Evolutionary conservation across 2,797 vertebrate genomes (phyloP).

Genomic region (Pangasius macronema): DNA sequence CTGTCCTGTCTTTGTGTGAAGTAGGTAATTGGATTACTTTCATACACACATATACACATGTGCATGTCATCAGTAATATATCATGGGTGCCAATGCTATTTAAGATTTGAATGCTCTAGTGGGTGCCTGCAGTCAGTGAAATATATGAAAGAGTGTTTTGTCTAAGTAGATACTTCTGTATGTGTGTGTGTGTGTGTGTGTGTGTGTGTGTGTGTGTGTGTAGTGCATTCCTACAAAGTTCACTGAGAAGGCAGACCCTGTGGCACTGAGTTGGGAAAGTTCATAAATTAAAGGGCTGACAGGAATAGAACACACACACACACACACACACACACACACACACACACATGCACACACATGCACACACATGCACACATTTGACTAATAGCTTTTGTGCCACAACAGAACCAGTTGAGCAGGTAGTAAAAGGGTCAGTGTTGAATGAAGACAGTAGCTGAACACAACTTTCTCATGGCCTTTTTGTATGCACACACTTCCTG

Average conservation of each 20-base stretch:
- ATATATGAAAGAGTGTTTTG: slow-evolving; percentile 46
- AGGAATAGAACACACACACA: slow-evolving; percentile 41
- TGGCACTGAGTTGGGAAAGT: slow-evolving; percentile 73
- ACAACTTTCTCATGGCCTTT: slow-evolving; percentile 12
- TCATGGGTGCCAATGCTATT: slow-evolving; percentile 9
- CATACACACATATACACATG: slow-evolving; percentile 28
- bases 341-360: slow-evolving; percentile 32
- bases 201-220: slow-evolving; percentile 52
- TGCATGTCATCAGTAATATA: slow-evolving; percentile 30
- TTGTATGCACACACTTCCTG: slow-evolving; percentile 18
- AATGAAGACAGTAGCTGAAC: slow-evolving; percentile 8
- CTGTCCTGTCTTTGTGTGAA: slow-evolving; percentile 27
- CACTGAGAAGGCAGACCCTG: slow-evolving; percentile 76
- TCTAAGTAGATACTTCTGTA: slow-evolving; percentile 16
- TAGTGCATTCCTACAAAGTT: slow-evolving; percentile 78
- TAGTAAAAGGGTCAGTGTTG: slow-evolving; percentile 47
- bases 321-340: slow-evolving; percentile 44
- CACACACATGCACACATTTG: slow-evolving; percentile 24
- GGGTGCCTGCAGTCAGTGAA: slow-evolving; percentile 30
- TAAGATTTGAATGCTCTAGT: slow-evolving; percentile 18
- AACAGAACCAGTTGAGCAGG: slow-evolving; percentile 35
- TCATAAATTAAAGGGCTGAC: slow-evolving; percentile 79
- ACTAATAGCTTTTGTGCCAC: slow-evolving; percentile 41
- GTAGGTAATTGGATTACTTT: slow-evolving; percentile 35
- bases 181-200: slow-evolving; percentile 36